These are phyloP conservation scores for Podarcis siculus DNA, from an alignment of 2,797 vertebrate genomes.

Conservation along the genomic window DNA sequence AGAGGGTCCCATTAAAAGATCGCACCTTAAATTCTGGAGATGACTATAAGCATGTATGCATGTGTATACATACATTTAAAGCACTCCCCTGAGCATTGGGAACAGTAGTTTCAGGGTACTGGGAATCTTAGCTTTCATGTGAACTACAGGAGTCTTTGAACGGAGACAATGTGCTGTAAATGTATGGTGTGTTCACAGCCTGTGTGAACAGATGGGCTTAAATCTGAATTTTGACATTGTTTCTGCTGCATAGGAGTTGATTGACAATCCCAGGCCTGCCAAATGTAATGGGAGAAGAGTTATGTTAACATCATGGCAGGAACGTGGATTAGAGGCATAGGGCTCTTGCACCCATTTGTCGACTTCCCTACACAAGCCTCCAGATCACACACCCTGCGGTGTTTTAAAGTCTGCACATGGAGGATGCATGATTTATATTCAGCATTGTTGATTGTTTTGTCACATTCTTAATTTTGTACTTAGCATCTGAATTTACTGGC, in stretches of 20 bases:
- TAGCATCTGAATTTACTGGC: conserved; percentile 28
- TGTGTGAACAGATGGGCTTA: not conserved
- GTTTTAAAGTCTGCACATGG: conserved; percentile 21
- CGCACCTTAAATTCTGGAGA: not conserved
- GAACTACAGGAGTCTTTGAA: no score
- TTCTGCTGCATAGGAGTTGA: not conserved
- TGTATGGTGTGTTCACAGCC: no score
- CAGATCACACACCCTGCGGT: conserved; percentile 14
- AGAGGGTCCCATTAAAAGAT: not conserved
- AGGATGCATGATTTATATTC: conserved; percentile 30
- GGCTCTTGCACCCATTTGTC: not conserved
- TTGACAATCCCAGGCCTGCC: not conserved
- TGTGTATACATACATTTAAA: not conserved
- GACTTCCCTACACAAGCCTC: not conserved
- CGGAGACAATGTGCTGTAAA: no score
- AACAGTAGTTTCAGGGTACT: no score
- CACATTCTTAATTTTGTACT: conserved; percentile 42
- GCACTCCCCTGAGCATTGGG: no score
- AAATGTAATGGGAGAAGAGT: not conserved
- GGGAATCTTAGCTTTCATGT: no score
- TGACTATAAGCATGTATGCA: not conserved
- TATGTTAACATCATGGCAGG: not conserved
- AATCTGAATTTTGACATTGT: not conserved
- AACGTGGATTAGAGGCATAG: not conserved
- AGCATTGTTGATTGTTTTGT: conserved; percentile 50